Conservation (phyloP, 1,140 invertebrate species). For the Camponotus pennsylvanicus region DNA sequence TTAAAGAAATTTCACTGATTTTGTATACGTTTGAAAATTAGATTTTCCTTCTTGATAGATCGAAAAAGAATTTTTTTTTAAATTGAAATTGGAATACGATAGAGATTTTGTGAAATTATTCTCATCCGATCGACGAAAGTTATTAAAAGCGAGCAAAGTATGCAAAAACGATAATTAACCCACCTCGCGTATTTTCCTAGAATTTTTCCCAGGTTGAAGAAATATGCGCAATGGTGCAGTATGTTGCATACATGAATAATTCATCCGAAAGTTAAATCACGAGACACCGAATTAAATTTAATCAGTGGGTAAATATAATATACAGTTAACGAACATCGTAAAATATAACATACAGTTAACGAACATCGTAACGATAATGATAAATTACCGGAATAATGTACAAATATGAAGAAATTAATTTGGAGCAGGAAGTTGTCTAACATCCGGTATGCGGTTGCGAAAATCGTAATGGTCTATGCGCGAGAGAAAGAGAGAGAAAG, state of each 20-base stretch:
- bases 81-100: not conserved
- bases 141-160: not conserved
- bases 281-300: slow-evolving; percentile 45
- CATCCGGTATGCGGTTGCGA: slow-evolving; percentile 17
- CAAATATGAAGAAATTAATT: slow-evolving; percentile 3
- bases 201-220: not conserved
- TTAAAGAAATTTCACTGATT: not conserved
- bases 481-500: no score
- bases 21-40: not conserved
- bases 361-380: not conserved
- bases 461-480: slow-evolving; percentile 9
- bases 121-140: not conserved
- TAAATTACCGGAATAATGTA: not conserved
- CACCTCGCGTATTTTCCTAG: not conserved
- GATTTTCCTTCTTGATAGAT: not conserved
- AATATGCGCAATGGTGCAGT: not conserved
- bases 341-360: no score
- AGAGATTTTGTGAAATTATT: not conserved
- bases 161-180: slow-evolving; percentile 22
- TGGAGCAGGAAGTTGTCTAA: slow-evolving; percentile 21
- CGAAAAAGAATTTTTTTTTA: not conserved
- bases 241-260: slow-evolving; percentile 26
- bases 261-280: slow-evolving; percentile 15
- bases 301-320: not conserved
- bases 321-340: not conserved